These are phyloP conservation scores for Elgaria multicarinata DNA, from an alignment of 2,113 vertebrate species.

Conservation along the genomic window DNA sequence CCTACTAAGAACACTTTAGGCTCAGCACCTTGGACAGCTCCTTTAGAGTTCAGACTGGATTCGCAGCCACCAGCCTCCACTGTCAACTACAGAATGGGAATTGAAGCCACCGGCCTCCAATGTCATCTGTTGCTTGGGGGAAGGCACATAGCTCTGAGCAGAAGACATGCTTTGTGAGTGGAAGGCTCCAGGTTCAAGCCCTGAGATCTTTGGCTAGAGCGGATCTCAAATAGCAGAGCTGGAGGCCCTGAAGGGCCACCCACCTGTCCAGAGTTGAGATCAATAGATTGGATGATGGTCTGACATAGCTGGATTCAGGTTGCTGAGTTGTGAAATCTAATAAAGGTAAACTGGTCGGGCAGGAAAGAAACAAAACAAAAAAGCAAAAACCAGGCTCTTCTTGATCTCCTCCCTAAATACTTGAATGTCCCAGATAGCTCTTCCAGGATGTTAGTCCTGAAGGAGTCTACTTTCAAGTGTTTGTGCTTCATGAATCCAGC, in stretches of 20 bases:
- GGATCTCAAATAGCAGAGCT: not conserved
- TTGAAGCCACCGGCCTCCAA: too few species aligned
- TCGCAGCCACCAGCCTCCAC: too few species aligned
- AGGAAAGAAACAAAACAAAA: not conserved
- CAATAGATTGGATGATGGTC: not conserved
- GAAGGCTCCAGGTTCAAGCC: not conserved
- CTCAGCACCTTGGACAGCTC: too few species aligned
- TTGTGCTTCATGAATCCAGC: not conserved
- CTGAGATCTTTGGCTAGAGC: not conserved
- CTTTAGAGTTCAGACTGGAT: too few species aligned
- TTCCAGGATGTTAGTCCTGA: not conserved
- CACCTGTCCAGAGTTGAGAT: not conserved
- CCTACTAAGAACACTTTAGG: too few species aligned
- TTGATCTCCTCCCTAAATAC: slow-evolving; percentile 1
- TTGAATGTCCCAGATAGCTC: not conserved
- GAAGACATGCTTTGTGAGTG: not conserved
- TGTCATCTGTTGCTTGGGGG: too few species aligned
- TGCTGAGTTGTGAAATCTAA: not conserved
- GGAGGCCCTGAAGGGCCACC: not conserved
- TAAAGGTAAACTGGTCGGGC: not conserved
- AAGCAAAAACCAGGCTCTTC: not conserved
- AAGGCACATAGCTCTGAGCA: too few species aligned
- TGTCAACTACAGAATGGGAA: too few species aligned
- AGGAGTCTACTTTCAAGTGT: not conserved
- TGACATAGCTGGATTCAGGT: not conserved